Conservation (phyloP, 2,797 vertebrate genomes). For the Zalophus californianus region DNA sequence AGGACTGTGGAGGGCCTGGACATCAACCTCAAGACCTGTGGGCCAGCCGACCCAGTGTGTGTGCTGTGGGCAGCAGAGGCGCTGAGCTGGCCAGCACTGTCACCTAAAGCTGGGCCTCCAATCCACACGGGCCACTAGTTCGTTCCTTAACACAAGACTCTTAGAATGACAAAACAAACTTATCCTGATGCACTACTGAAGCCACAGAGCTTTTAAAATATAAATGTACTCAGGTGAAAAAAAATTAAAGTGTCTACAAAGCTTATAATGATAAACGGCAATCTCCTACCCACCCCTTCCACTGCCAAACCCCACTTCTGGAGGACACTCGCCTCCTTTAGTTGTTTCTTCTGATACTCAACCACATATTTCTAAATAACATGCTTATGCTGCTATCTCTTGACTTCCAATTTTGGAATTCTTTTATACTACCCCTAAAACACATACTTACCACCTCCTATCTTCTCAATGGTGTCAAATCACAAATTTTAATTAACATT, state of each 20-base stretch:
- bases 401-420: background rate
- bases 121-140: background rate
- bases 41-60: background rate
- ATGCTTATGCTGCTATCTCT: background rate
- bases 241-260: constrained; percentile 21
- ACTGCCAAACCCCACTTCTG: background rate
- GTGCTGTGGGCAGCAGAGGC: background rate
- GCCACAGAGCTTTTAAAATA: background rate
- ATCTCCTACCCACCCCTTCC: background rate
- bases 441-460: background rate
- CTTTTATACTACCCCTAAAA: background rate
- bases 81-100: background rate
- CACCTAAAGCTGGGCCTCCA: background rate
- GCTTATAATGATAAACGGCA: background rate
- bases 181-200: background rate
- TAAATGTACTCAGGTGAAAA: background rate
- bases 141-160: background rate
- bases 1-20: background rate
- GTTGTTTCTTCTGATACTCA: background rate
- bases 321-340: background rate
- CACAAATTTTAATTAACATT: constrained; percentile 15
- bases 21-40: background rate
- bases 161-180: background rate
- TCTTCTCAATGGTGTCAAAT: background rate
- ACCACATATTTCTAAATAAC: constrained; percentile 2